phyloP scores from a whole-genome alignment of 1,140 invertebrate genomes.

The Apocrypta bakeri region DNA sequence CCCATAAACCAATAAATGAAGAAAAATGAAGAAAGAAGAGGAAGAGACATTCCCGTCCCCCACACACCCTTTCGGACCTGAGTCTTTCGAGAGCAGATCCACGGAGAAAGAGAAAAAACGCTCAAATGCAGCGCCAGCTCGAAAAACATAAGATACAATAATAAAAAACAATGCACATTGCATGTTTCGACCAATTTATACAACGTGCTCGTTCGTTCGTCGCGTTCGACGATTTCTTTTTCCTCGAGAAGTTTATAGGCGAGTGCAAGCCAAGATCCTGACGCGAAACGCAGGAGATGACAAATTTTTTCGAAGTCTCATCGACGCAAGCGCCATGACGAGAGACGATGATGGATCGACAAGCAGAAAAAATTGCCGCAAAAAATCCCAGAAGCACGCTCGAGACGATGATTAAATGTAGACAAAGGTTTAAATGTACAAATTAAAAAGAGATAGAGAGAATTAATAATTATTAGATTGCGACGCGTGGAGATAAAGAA shows the following conservation, averaged over 20 bases:
- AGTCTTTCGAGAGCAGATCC: conserved; percentile 20
- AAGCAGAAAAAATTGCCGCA: conserved; percentile 29
- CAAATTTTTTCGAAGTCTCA: conserved; percentile 27
- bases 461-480: conserved; percentile 73
- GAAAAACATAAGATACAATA: conserved; percentile 17
- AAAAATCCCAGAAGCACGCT: conserved; percentile 63
- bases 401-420: conserved; percentile 53
- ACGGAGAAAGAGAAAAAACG: conserved; percentile 44
- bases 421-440: conserved; percentile 66
- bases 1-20: background rate
- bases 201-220: conserved; percentile 49
- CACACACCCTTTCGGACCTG: conserved; percentile 25
- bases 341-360: conserved; percentile 3
- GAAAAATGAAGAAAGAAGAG: background rate
- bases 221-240: conserved; percentile 50
- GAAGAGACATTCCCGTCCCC: conserved; percentile 31
- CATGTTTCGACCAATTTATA: conserved; percentile 26
- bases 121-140: conserved; percentile 25
- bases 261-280: background rate
- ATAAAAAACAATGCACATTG: conserved; percentile 11
- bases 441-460: conserved; percentile 70
- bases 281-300: background rate
- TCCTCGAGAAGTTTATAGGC: conserved; percentile 37
- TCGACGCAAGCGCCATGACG: conserved; percentile 8
- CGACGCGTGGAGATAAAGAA: conserved; percentile 54